Conservation (phyloP, 2,113 vertebrate genomes). For the Benitochromis conjunctus region DNA sequence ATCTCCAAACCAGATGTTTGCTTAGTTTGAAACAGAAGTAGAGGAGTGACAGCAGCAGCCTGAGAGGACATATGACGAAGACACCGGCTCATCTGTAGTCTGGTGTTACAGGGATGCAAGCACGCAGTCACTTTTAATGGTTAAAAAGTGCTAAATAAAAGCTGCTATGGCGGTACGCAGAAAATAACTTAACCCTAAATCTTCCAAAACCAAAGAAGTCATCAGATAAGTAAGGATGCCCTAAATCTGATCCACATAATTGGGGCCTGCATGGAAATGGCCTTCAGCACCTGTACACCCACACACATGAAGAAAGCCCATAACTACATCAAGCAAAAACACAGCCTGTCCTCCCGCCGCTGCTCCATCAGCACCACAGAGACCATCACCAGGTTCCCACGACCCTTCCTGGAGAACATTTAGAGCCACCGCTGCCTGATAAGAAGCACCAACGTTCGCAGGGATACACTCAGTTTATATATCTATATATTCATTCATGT, state of each 20-base stretch:
- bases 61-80: not conserved
- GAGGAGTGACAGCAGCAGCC: not conserved
- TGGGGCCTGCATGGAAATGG: fast-evolving
- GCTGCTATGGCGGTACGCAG: fast-evolving
- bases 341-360: not conserved
- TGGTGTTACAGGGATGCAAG: not conserved
- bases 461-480: too few relatives aligned
- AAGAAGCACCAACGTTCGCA: not conserved
- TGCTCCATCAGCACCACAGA: not conserved
- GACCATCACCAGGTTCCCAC: not conserved
- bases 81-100: not conserved
- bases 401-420: not conserved
- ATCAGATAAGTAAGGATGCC: fast-evolving
- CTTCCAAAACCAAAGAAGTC: not conserved
- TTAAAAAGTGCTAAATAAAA: not conserved
- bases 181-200: not conserved
- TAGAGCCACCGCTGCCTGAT: fast-evolving
- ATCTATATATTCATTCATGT: not conserved
- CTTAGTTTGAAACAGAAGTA: not conserved
- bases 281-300: not conserved
- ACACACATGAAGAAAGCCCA: not conserved
- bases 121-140: fast-evolving
- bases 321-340: fast-evolving
- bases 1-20: not conserved
- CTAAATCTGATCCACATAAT: fast-evolving